Base-by-base conservation (phyloP, 2,113 vertebrate species). In the Pseudolaguvia tuberculata region DNA sequence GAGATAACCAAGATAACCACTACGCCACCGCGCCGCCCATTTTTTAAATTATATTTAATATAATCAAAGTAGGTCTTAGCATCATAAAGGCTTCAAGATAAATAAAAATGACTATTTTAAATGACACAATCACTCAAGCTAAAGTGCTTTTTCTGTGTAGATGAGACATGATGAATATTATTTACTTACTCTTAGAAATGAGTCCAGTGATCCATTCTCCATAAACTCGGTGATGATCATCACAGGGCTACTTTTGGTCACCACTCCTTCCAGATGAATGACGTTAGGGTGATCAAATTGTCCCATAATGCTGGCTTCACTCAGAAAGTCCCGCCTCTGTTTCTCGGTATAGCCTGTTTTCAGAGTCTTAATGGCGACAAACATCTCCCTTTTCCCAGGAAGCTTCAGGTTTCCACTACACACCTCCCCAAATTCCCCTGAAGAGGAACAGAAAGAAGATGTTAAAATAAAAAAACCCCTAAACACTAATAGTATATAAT, bases 181-280 rank as follows among this genome's bases (percentile, higher is more conserved):
- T 42, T 27, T 55, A 31, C 92, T 68, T 90, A 99, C 97, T 89
- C 96, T 87, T 47, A 99, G 92, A 88, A 99, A 99, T 77, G 96
- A 96, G 82, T 99, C 97, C 83, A 99, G 87, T 0, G 96, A 98
- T 51, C 97, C 97, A 0, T 99, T 99, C 88, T 99, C 97, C 97
- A 99, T 99, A 91, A 98, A 99, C 88, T 99, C 97, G 0, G 97
- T 99, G 81, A 98, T 91, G 86, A 99, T 99, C 94, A 99, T 96
- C 76, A 99, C 95, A 0, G 96, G 96, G 0, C 93, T 93, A 86
- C 95, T 99, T 88, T 98, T 98, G 86, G 96, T 99, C 85, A 98
- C 96, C 50, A 99, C 97, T 0, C 97, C 97, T 73, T 98, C 97
- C 85, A 99, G 87, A 81, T 94, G 97, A 84, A 99, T 99, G 87